Conservation (phyloP, 2,797 vertebrate species). For the Acridotheres tristis region DNA sequence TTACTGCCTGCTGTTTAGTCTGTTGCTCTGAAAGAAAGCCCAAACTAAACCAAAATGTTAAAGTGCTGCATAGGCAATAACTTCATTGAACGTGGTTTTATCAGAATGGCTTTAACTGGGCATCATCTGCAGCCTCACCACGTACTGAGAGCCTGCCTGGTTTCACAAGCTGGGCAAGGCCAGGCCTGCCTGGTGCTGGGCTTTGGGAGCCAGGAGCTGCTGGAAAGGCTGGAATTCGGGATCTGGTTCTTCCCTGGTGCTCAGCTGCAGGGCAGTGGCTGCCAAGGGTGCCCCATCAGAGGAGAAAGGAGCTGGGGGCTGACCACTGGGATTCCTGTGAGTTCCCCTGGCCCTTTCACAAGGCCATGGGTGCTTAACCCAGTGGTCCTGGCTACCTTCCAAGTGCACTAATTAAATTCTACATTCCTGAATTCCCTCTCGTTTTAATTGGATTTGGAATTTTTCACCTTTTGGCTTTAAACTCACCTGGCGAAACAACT, state of each 20-base stretch:
- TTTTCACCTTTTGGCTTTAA: not conserved
- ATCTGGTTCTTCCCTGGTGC: not conserved
- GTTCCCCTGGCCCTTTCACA: not conserved
- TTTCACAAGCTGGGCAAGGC: not conserved
- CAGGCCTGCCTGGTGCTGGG: not conserved
- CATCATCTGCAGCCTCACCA: not conserved
- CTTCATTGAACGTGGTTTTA: not conserved
- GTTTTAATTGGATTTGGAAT: not conserved
- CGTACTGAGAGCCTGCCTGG: not conserved
- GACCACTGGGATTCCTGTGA: not conserved
- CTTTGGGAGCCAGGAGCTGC: not conserved
- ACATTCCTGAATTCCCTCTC: not conserved
- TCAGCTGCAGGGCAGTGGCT: not conserved
- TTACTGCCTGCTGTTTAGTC: conserved; percentile 31
- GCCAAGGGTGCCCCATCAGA: not conserved
- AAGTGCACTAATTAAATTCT: conserved; percentile 7
- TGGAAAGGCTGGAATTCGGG: not conserved
- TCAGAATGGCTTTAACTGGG: not conserved
- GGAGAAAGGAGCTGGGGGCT: not conserved
- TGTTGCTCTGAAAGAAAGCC: not conserved
- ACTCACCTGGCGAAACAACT: not conserved
- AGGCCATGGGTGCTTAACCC: not conserved
- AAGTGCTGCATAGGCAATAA: not conserved
- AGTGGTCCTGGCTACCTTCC: not conserved
- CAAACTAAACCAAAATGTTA: not conserved